Percentiles rank a stretch among this genome's conserved stretches.
Evolutionary conservation across 2,888 invertebrate species (phyloP).

Genomic region (Salpingus planirostris): DNA sequence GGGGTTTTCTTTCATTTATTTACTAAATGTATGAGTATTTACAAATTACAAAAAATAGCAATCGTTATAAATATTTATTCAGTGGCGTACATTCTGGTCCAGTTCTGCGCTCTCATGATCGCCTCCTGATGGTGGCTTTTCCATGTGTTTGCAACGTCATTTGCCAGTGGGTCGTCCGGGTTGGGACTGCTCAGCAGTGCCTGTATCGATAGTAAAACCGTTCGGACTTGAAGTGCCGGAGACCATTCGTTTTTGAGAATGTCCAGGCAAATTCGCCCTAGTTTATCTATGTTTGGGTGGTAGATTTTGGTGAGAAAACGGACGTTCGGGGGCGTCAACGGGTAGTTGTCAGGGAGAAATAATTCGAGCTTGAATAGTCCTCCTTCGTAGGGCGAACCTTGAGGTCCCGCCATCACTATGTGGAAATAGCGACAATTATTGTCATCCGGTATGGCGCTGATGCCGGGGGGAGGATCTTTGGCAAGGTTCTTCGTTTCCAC

Average conservation of each 20-base stretch:
- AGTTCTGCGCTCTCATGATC: constrained; percentile 87
- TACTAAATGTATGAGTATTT: too few relatives aligned
- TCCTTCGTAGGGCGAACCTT: constrained; percentile 96
- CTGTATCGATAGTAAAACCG: constrained; percentile 96
- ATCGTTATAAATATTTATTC: too few relatives aligned
- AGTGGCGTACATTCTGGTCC: constrained; percentile 82
- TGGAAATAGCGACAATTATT: constrained; percentile 95
- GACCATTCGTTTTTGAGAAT: constrained; percentile 99
- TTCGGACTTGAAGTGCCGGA: constrained; percentile 89
- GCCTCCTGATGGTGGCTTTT: constrained; percentile 96
- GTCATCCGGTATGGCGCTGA: constrained; percentile 93
- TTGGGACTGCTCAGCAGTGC: constrained; percentile 91
- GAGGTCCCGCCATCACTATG: constrained; percentile 90
- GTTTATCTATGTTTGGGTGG: constrained; percentile 99
- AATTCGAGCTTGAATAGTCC: constrained; percentile 96
- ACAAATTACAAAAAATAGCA: too few relatives aligned
- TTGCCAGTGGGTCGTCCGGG: constrained; percentile 96
- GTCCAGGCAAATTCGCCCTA: constrained; percentile 98
- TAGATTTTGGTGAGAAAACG: constrained; percentile 99
- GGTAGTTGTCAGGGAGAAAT: constrained; percentile 99
- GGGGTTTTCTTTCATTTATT: too few relatives aligned
- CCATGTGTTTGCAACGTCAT: constrained; percentile 98
- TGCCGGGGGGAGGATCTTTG: constrained; percentile 97
- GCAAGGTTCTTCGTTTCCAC: constrained; percentile 96
- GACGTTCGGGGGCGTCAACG: constrained; percentile 99